Conservation (phyloP, 2,888 invertebrate species). For the Smittia sp. region DNA sequence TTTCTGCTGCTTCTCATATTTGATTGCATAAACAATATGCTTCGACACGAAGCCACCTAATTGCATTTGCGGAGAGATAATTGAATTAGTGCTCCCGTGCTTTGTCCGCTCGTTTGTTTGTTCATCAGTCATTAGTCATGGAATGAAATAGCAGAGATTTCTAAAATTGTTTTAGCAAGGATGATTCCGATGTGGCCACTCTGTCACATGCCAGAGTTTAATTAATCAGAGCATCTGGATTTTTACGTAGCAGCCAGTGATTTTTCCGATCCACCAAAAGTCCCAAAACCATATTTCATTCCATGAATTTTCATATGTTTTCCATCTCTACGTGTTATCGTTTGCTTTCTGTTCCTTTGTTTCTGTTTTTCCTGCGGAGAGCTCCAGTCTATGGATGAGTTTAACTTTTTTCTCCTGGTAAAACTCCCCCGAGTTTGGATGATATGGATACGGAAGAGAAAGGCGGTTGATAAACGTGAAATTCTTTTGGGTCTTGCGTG, state of each 20-base stretch:
- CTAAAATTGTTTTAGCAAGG: no score
- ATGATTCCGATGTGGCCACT: no score
- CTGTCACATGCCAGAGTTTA: no score
- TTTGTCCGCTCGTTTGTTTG: no score
- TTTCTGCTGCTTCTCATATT: not conserved
- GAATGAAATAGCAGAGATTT: no score
- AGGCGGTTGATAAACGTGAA: not conserved
- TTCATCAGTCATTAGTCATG: no score
- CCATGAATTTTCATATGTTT: constrained; percentile 3
- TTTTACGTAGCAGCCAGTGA: no score
- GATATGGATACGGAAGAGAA: not conserved
- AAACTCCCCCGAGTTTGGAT: not conserved
- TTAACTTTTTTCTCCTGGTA: not conserved
- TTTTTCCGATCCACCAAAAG: not conserved
- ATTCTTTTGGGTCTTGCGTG: constrained; percentile 4
- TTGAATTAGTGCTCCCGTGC: not conserved
- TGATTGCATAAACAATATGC: constrained; percentile 1
- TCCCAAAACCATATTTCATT: constrained; percentile 24
- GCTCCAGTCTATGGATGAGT: not conserved
- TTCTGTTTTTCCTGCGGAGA: not conserved
- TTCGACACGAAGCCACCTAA: not conserved
- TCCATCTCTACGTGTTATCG: constrained; percentile 5
- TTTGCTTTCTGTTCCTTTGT: not conserved
- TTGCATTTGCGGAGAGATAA: not conserved
- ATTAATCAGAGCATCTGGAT: no score